Base-by-base conservation (phyloP, 2,797 vertebrate genomes). In the Helostoma temminkii region DNA sequence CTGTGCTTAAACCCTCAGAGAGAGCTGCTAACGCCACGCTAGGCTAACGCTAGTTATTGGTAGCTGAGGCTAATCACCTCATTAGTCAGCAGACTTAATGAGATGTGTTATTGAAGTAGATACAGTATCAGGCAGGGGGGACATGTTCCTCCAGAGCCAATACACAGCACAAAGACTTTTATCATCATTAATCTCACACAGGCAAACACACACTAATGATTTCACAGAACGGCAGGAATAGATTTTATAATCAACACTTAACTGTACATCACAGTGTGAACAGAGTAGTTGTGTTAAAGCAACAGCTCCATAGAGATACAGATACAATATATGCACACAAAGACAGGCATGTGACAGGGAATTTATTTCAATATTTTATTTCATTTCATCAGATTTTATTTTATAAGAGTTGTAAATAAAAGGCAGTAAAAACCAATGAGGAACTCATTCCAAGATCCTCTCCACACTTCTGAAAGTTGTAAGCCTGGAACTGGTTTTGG, bases 21-120 rank as follows among this genome's bases (percentile, higher is more conserved):
- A 87, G 80, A 56, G 70, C 65, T 41, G 19, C 77, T 56, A 67
- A 71, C 34, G 60, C 85, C 67, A 76, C 57, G 69, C 76, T 74
- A 77, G 80, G 82, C 78, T 86, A 87, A 36, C 62, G 67, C 87
- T 87, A 83, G 79, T 87, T 89, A 90, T 71, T 84, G 84, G 77
- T 87, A 66, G 79, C 59, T 14, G n/a, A 41, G 64, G 72, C 84
- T 89, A 88, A 90, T 91, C 85, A 85, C 78, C 89, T 92, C 90
- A 90, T 92, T 90, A 91, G 84, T 90, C 85, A 90, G 75, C 71
- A 72, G 76, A 71, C 83, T 76, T 91, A 91, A 92, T 89, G 88
- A 88, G 86, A 88, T 87, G 82, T 87, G 80, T 86, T 88, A 82
- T 88, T 90, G 85, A 82, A 89, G 79, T 74, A 66, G 82, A 81